Evolutionary conservation across 2,888 invertebrate genomes (phyloP), one percentile per base, ranked within the genome.

Genomic region (Pardosa pseudoannulata): DNA sequence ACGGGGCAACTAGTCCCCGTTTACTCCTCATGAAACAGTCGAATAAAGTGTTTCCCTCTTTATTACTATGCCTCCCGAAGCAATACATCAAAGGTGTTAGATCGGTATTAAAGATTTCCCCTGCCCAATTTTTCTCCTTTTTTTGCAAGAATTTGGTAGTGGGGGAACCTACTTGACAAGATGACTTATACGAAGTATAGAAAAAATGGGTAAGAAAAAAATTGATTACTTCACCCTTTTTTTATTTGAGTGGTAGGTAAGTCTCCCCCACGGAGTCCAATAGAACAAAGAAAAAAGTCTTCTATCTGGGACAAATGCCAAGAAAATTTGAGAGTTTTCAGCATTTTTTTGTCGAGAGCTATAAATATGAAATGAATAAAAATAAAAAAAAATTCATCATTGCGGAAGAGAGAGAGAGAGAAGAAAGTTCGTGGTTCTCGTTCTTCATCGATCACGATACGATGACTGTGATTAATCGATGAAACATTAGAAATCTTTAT

Each of bases 341-440:
- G 41, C 41, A 46, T 16, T 56, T 56, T 56, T 56, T 56, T 9
- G 36, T 36, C 9, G 23, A 56, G 56, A 2, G 56, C 19, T 56
- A 56, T 56, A 56, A 56, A 56, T 56, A 56, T 56, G 56, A 23
- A 56, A 23, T 56, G 56, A 56, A 1, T 56, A 56, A 56, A 56
- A 19, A 56, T n/a, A 23, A 56, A 5, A 23, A 56, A 23, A 23
- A 56, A 23, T 23, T 56, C 3, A 23, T 56, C 23, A 16, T 36
- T 11, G 36, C 11, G 56, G 0, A 16, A 23, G 56, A 23, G 23
- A 56, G 13, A 56, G 23, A 56, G 19, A 5, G 16, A 46, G 16
- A 46, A 56, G 56, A 23, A n/a, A n/a, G 23, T 23, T 2, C 2
- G 11, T 56, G 1, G 23, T 1, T 56, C 3, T 5, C 5, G 36